phyloP scores from a whole-genome alignment of 2,113 vertebrate species.

The Grammomys surdaster region DNA sequence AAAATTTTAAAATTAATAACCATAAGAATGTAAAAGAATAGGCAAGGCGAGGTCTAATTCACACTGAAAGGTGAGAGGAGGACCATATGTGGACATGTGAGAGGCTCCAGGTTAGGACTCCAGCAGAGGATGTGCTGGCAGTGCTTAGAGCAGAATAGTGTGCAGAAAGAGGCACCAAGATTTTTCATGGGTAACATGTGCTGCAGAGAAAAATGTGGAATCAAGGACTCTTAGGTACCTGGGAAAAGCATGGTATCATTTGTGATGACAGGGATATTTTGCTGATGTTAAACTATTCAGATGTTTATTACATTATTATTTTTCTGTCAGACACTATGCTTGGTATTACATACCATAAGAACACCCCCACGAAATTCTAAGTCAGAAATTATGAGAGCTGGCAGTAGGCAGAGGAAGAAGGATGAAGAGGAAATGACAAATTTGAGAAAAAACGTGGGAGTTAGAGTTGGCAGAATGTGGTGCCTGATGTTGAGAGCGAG shows the following conservation, averaged over 20 bases:
- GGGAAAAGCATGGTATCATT: neutral
- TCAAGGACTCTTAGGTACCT: neutral
- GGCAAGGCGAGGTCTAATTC: neutral
- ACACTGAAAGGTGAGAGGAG: neutral
- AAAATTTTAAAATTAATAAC: neutral
- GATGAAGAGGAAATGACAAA: constrained; percentile 67
- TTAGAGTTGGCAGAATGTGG: constrained; percentile 53
- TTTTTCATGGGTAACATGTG: neutral
- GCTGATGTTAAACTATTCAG: constrained; percentile 41
- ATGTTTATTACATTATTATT: constrained; percentile 49
- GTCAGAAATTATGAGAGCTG: constrained; percentile 34
- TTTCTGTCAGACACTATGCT: constrained; percentile 27
- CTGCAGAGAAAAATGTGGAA: neutral
- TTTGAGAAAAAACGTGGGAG: constrained; percentile 64
- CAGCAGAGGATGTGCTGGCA: neutral
- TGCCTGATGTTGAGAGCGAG: constrained; percentile 60
- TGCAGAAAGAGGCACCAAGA: neutral
- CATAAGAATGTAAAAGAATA: neutral
- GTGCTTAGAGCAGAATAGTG: neutral
- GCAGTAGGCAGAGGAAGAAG: constrained; percentile 28
- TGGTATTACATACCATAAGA: neutral
- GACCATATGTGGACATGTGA: neutral
- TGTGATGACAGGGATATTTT: neutral
- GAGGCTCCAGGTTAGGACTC: neutral
- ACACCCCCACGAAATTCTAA: constrained; percentile 52